phyloP scores from a whole-genome alignment of 2,888 invertebrate species.

The Athalia circularis region DNA sequence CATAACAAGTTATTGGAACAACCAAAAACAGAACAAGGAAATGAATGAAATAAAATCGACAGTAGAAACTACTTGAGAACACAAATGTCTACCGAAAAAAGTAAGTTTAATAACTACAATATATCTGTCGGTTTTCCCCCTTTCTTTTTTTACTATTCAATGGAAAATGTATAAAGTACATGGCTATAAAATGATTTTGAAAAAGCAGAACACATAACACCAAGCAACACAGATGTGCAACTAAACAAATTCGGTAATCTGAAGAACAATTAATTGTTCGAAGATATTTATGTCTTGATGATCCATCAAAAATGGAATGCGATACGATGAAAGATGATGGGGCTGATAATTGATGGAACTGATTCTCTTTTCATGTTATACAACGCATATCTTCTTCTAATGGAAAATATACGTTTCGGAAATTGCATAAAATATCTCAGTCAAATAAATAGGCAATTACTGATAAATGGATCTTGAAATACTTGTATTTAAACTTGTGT shows the following conservation, averaged over 20 bases:
- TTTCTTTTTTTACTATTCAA: not conserved
- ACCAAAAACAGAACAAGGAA: constrained; percentile 28
- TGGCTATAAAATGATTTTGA: constrained; percentile 13
- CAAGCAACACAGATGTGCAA: constrained; percentile 42
- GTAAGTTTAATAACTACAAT: constrained; percentile 23
- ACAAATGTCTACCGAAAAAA: constrained; percentile 22
- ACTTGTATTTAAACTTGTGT: too few relatives aligned
- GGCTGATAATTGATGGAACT: constrained; percentile 6
- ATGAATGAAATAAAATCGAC: constrained; percentile 31
- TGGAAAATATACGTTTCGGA: not conserved
- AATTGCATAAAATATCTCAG: constrained; percentile 15
- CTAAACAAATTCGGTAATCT: constrained; percentile 38
- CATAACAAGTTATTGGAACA: constrained; percentile 24
- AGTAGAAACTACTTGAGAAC: constrained; percentile 30
- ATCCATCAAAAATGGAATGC: constrained; percentile 7
- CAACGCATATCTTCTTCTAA: not conserved
- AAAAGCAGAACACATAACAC: constrained; percentile 44
- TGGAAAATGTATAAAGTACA: constrained; percentile 25
- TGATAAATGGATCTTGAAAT: not conserved
- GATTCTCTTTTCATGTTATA: constrained; percentile 35
- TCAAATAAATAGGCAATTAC: not conserved
- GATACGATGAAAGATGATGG: constrained; percentile 12
- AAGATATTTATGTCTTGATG: not conserved
- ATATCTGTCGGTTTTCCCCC: constrained; percentile 18
- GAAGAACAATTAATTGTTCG: constrained; percentile 26